Conservation (phyloP, 2,888 invertebrate species). For the Salpingus planirostris region DNA sequence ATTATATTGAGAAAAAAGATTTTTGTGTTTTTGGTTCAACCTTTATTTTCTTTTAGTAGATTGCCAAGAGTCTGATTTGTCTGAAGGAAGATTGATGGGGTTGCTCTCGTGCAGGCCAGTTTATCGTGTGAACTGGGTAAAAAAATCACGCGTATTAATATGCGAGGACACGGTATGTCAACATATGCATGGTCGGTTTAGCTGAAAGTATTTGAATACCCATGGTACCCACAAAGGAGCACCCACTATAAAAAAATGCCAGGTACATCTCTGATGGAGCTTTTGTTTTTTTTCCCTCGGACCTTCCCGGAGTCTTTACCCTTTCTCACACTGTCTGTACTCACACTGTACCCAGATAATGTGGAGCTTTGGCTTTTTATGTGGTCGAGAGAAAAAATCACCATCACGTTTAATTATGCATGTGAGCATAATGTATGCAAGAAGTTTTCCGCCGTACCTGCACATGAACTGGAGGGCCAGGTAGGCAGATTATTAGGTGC, state of each 20-base stretch:
- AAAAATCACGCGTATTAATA: conserved; percentile 39
- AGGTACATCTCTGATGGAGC: conserved; percentile 33
- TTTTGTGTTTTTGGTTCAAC: too few relatives aligned
- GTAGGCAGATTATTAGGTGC: too few relatives aligned
- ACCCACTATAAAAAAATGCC: conserved; percentile 38
- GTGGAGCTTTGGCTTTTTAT: conserved; percentile 11
- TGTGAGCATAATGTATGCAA: conserved; percentile 6
- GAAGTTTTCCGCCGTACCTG: too few relatives aligned
- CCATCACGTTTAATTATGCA: conserved; percentile 10
- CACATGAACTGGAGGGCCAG: too few relatives aligned
- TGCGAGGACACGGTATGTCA: conserved; percentile 43
- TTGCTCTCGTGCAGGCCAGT: conserved; percentile 14
- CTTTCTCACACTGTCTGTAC: conserved; percentile 40
- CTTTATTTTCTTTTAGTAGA: too few relatives aligned
- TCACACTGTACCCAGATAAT: conserved; percentile 15
- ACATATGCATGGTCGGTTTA: conserved; percentile 32
- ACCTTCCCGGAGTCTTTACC: conserved; percentile 29
- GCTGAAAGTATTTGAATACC: conserved; percentile 25
- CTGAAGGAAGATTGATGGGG: too few relatives aligned
- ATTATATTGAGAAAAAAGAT: too few relatives aligned
- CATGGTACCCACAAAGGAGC: conserved; percentile 31
- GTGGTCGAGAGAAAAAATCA: conserved; percentile 6
- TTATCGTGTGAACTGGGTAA: conserved; percentile 38
- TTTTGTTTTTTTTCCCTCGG: conserved; percentile 32
- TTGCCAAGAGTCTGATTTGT: too few relatives aligned